Evolutionary conservation across 2,113 vertebrate genomes (phyloP), one percentile per base, ranked within the genome.

Genomic region (mouse (Mus musculus)): DNA sequence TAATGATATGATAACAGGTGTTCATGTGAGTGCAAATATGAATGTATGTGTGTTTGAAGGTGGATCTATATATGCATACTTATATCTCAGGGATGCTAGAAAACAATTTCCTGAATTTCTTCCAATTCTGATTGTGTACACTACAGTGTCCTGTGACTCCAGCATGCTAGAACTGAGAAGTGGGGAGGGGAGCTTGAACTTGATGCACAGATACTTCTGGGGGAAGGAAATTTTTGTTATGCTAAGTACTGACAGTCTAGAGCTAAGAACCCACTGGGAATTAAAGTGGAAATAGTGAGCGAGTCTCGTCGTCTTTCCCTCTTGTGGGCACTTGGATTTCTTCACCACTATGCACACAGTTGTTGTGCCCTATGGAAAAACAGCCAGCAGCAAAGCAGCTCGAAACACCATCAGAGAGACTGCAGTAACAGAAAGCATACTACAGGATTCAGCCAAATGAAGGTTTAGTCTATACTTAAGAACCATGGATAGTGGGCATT

Each of bases 181-280:
- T 42, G n/a, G 46, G 33, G 59, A 63, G n/a, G 46, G 26, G 59
- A 63, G 75, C 17, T 71, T 63, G 56, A 76, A 77, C n/a, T 92
- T 87, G 89, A 73, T 12, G 22, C 22, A 92, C 88, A 17, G 84
- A 28, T 71, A 93, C 20, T 89, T 93, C 78, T 76, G 33, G 11
- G 82, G 87, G 81, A 67, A 88, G 93, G 71, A 93, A 75, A 63
- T 80, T 26, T 85, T 78, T 85, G 24, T 71, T 82, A 95, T 72
- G 69, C 28, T 30, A 71, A 75, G 30, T 67, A 61, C 5, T 12
- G 59, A 95, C 52, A 95, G 19, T 78, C 8, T 56, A 36, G 13
- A 46, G 69, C 20, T 39, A 73, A 87, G 86, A 78, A 78, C 19
- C n/a, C n/a, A 9, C 73, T 75, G 89, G 39, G 36, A 91, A 39